Evolutionary conservation across 2,797 vertebrate species (phyloP), one percentile per base, ranked within the genome.

Genomic region (Leptatherina wallacei): DNA sequence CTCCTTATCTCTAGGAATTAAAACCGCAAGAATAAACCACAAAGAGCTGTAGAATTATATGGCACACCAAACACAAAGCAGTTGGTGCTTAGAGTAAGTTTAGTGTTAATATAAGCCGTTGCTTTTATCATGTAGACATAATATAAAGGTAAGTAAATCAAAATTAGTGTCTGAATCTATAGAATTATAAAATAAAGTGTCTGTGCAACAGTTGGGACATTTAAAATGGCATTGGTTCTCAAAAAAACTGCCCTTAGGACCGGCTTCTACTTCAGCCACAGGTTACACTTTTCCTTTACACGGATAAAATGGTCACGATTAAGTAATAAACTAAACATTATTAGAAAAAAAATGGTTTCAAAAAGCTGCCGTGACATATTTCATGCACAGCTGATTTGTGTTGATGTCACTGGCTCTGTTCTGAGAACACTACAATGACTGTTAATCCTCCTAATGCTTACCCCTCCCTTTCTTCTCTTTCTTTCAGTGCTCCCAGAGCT

Each of bases 381-480:
- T 86, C 70, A 70, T 65, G 78, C 65, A 72, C 76, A 86, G 82
- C 66, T 78, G 81, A 86, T 90, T 81, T 85, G 77, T 79, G 82
- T 87, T 83, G 85, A 85, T 91, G 88, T 93, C 84, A 85, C 73
- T 55, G 69, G 72, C 78, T 82, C 65, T 79, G 83, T 80, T 83
- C 73, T 86, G 69, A 79, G 83, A 87, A 75, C 76, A 83, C 71
- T 73, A 82, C 74, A 81, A 82, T 87, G 84, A 84, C 74, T 84
- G 84, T 82, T 89, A 90, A 89, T 90, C 88, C 86, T 65, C 84
- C 77, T 84, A 90, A 88, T 81, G 77, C 83, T 78, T 78, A 33
- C 40, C 73, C 73, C 86, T 73, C 67, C 80, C 85, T 73, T 44
- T 33, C 75, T 47, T 72, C 58, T 72, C 69, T 77, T 64, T 80